Evolutionary conservation across 2,888 invertebrate species (phyloP).

Genomic region (Celastrina argiolus): DNA sequence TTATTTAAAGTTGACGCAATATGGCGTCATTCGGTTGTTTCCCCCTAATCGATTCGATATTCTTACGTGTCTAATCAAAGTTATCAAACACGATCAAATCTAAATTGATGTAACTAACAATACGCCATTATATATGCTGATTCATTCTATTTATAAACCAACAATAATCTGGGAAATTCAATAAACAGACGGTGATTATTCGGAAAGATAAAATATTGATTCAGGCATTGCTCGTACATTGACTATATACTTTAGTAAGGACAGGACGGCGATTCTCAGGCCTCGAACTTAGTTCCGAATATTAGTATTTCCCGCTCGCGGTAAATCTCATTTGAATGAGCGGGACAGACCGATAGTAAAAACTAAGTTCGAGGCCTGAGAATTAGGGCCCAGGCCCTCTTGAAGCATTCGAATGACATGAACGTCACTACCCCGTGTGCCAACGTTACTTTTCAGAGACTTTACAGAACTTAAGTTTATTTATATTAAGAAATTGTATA

Average conservation of each 20-base stretch:
- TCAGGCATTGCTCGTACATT: not conserved
- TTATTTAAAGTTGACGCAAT: not conserved
- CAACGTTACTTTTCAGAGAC: not conserved
- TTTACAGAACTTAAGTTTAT: not conserved
- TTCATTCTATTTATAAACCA: constrained; percentile 6
- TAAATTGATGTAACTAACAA: not conserved
- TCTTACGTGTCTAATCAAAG: constrained; percentile 9
- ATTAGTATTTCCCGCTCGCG: too few relatives aligned
- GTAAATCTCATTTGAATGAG: too few relatives aligned
- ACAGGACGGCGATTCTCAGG: too few relatives aligned
- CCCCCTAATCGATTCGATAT: not conserved
- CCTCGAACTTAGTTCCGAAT: too few relatives aligned
- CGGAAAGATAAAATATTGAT: constrained; percentile 7
- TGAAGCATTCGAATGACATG: too few relatives aligned
- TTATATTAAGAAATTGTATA: not conserved
- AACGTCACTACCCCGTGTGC: too few relatives aligned
- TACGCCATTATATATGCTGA: not conserved
- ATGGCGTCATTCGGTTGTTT: not conserved
- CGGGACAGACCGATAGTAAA: too few relatives aligned
- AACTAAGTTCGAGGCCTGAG: too few relatives aligned
- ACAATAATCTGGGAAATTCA: constrained; percentile 1
- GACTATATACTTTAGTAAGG: not conserved
- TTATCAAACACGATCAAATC: not conserved
- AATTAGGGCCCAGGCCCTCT: too few relatives aligned
- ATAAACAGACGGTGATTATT: constrained; percentile 2